Base-by-base conservation (phyloP, 2,113 vertebrate species). In the Tringa solitaria region DNA sequence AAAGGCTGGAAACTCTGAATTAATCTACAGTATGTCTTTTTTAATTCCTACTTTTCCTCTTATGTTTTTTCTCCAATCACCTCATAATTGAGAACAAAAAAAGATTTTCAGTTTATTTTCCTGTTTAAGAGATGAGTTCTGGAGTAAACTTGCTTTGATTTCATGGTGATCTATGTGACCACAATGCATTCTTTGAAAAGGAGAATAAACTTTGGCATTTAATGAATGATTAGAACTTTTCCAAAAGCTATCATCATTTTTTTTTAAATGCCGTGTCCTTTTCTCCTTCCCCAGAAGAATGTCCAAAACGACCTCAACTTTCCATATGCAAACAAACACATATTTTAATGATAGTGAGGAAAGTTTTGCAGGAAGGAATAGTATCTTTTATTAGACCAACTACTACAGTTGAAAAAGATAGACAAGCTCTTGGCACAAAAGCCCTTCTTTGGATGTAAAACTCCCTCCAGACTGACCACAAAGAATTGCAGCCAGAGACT, bases 201-300 rank as follows among this genome's bases (percentile, higher is more conserved):
- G 24, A 95, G 80, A 94, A 89, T 37, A 69, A 95, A 83, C 65
- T 59, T 94, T 68, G 56, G 53, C 51, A 83, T 95, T 85, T 91
- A 89, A 78, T 73, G 63, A 95, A 88, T 84, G 41, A 90, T 74
- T 24, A 81, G 48, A 84, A 81, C 65, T 77, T 80, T 78, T 69
- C 77, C 59, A 77, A 94, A 70, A 53, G 27, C 73, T 90, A 87
- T 48, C 46, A 87, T 21, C 9, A 59, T 87, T 41, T 64, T 64
- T 64, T 84, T 79, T 37, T 2, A 9, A 68, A 85, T 54, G 37
- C n/a, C 1, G 0, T 65, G n/a, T 43, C 46, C 48, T 88, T 86
- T 92, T 48, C 65, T 87, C 33, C 51, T 73, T 84, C 51, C 39
- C 60, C 78, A 84, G 43, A 93, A 86, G 5, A 74, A 70, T 30